Evolutionary conservation across 2,113 vertebrate species (phyloP), one percentile per base, ranked within the genome.

Genomic region (Charadrius vociferus): DNA sequence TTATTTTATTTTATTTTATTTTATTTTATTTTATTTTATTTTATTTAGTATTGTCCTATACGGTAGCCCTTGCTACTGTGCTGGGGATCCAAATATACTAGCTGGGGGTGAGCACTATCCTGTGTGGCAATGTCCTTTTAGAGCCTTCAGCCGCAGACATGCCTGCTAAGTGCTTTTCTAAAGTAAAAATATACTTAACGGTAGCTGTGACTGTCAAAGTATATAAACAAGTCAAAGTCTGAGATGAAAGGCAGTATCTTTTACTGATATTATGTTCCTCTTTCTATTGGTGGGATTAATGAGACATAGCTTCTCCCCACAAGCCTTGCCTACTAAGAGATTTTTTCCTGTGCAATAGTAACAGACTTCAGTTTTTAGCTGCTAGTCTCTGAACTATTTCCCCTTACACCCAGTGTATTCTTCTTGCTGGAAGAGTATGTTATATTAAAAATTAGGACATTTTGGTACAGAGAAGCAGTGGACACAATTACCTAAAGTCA

Each of bases 71-170:
- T 47, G n/a, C 14, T 56, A 19, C 24, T 21, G 24, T 45, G 47
- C 43, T 47, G 15, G 56, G 30, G 27, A 85, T 50, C 49, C 61
- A 55, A 49, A 68, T 36, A 37, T 12, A 19, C 7, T 15, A 15
- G 26, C 3, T 68, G 34, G 22, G 16, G 2, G 2, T 41, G 36
- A 78, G n/a, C 4, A 14, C 37, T 65, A 21, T 4, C 0, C 0
- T n/a, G 5, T 52, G 27, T 32, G 56, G 10, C 27, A 56, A 43
- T 29, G 26, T 49, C 41, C 26, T 81, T 50, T 71, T 34, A 47
- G 15, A 41, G 12, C 39, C 26, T 41, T 66, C 67, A 63, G 30
- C 36, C 47, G 18, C 63, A 66, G 67, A n/a, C 41, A 37, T 8
- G 17, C 2, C 47, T 47, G 32, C 24, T 66, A 52, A 66, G 24